Percentiles rank a stretch among this genome's conserved stretches.
Evolutionary conservation across 2,113 vertebrate genomes (phyloP).

Genomic region (Crypturellus undulatus): DNA sequence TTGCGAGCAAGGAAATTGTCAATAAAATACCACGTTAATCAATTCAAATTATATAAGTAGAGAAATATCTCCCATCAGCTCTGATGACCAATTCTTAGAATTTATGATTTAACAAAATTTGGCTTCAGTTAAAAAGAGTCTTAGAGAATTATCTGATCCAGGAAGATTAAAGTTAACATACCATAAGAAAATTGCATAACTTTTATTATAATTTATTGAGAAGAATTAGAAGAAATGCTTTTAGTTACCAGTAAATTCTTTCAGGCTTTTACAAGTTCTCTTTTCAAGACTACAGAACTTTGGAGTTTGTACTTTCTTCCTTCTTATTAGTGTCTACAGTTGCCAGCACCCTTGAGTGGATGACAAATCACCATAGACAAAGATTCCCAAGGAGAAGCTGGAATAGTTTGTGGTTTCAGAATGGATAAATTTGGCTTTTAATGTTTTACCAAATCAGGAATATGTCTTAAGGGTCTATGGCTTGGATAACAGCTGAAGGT

Average conservation of each 20-base stretch:
- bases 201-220: background rate
- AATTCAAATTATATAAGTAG: background rate
- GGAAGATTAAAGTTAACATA: conserved; percentile 2
- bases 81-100: background rate
- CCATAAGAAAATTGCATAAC: background rate
- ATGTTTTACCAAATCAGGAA: background rate
- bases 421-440: background rate
- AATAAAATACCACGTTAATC: conserved; percentile 11
- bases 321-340: background rate
- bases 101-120: conserved; percentile 1
- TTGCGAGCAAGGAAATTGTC: background rate
- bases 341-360: background rate
- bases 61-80: background rate
- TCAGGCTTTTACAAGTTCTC: background rate
- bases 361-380: background rate
- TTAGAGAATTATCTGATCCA: background rate
- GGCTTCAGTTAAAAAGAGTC: background rate
- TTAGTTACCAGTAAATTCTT: background rate
- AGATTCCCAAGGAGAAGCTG: background rate
- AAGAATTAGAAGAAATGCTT: conserved; percentile 1
- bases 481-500: background rate
- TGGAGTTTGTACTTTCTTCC: background rate
- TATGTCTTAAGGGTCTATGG: background rate
- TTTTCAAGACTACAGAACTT: background rate
- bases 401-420: background rate